A percentile compares a stretch with the other conserved stretches of the same genome.
phyloP scores from a whole-genome alignment of 2,888 invertebrate genomes.

The Drosophila setosimentum region DNA sequence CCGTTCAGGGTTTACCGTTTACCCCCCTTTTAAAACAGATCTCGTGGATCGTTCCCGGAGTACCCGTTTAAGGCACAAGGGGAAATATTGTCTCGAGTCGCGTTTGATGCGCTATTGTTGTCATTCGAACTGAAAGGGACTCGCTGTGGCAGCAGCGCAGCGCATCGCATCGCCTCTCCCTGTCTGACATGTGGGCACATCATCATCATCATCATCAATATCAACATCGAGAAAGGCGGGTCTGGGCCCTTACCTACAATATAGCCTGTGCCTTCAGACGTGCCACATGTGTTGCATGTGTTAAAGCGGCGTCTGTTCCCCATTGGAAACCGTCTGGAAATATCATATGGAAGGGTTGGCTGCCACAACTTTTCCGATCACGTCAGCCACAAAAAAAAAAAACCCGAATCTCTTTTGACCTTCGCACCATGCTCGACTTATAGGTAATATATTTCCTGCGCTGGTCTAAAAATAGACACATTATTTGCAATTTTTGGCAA shows the following conservation, averaged over 20 bases:
- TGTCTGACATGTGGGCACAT: slow-evolving; percentile 58
- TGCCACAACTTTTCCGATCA: slow-evolving; percentile 42
- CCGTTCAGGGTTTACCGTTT: slow-evolving; percentile 24
- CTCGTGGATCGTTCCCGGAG: slow-evolving; percentile 7
- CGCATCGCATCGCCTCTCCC: slow-evolving; percentile 19
- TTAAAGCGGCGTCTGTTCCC: slow-evolving; percentile 34
- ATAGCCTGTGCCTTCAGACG: slow-evolving; percentile 32
- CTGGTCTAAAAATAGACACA: slow-evolving; percentile 36
- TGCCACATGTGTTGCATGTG: slow-evolving; percentile 78
- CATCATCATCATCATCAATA: slow-evolving; percentile 28
- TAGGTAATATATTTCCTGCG: slow-evolving; percentile 51
- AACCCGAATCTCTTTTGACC: slow-evolving; percentile 46
- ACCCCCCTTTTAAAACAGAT: slow-evolving; percentile 35
- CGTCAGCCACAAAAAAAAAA: slow-evolving; percentile 19
- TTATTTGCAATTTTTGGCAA: slow-evolving; percentile 51
- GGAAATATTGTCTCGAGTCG: slow-evolving; percentile 77
- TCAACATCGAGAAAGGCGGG: slow-evolving; percentile 44
- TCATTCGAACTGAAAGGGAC: slow-evolving; percentile 50
- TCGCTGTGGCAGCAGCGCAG: slow-evolving; percentile 6
- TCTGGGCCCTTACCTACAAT: slow-evolving; percentile 46
- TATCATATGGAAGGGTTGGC: slow-evolving; percentile 28
- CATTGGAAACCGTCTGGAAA: slow-evolving; percentile 32
- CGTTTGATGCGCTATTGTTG: slow-evolving; percentile 73
- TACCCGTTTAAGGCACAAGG: slow-evolving; percentile 72
- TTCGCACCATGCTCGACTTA: slow-evolving; percentile 44